phyloP scores from a whole-genome alignment of 1,140 invertebrate species.

The Plectrocnemia conspersa region DNA sequence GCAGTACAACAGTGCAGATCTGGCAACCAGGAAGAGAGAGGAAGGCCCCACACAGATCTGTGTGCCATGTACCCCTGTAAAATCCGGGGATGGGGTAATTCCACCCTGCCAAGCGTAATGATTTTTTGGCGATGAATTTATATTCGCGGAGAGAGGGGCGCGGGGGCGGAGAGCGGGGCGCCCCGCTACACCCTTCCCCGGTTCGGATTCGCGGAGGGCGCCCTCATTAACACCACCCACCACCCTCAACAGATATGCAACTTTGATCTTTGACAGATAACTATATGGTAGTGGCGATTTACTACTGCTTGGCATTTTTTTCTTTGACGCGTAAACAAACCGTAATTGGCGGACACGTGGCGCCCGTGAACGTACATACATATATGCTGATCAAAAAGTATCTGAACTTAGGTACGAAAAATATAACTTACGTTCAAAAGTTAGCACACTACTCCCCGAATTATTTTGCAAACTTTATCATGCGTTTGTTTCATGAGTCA shows the following conservation, averaged over 20 bases:
- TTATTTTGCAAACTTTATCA: no score
- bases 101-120: conserved; percentile 51
- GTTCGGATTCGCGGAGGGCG: conserved; percentile 42
- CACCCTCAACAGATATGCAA: conserved; percentile 57
- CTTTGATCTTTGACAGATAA: conserved; percentile 55
- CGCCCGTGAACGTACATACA: background rate
- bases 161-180: conserved; percentile 38
- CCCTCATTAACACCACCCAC: conserved; percentile 54
- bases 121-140: conserved; percentile 58
- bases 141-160: conserved; percentile 42
- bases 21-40: conserved; percentile 12
- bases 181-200: conserved; percentile 45
- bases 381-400: no score
- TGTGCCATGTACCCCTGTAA: conserved; percentile 18
- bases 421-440: no score
- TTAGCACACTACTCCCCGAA: no score
- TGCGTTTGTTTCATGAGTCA: no score
- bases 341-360: no score
- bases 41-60: conserved; percentile 11
- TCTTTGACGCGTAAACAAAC: no score
- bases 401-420: no score
- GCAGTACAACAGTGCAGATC: conserved; percentile 17
- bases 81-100: conserved; percentile 42
- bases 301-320: no score
- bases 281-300: no score